Percentiles rank a stretch among this genome's conserved stretches.
These are phyloP conservation scores for Danio aesculapii DNA, from an alignment of 2,797 vertebrate species.

Conservation along the genomic window DNA sequence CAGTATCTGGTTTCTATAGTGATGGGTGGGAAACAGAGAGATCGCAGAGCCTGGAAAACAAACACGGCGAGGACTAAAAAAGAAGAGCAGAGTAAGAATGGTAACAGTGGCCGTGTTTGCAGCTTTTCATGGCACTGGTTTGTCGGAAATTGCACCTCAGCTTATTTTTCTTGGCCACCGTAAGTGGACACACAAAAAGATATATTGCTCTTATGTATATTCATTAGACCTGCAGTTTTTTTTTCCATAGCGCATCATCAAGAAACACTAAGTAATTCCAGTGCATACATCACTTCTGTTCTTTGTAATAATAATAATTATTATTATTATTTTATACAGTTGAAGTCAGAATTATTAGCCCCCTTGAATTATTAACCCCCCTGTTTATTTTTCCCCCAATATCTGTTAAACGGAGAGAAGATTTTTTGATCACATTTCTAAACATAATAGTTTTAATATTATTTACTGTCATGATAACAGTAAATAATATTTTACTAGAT, in stretches of 20 bases:
- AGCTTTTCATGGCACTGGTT: conserved; percentile 47
- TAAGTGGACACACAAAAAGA: conserved; percentile 13
- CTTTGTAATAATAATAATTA: too few species aligned
- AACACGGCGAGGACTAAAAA: conserved; percentile 64
- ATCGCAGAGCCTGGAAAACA: conserved; percentile 71
- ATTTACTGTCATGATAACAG: too few species aligned
- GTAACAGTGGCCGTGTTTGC: conserved; percentile 66
- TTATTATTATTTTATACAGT: too few species aligned
- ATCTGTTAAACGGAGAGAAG: too few species aligned
- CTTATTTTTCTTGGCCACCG: conserved; percentile 34
- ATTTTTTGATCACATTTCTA: too few species aligned
- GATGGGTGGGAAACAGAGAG: conserved; percentile 71
- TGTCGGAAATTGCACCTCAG: conserved; percentile 67
- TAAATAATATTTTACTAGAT: too few species aligned
- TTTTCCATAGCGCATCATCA: not conserved
- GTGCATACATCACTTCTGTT: not conserved
- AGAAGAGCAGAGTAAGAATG: conserved; percentile 59
- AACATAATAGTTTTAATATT: too few species aligned
- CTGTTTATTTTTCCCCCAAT: too few species aligned
- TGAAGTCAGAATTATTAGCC: too few species aligned
- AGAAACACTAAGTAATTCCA: not conserved
- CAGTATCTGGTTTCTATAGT: conserved; percentile 66
- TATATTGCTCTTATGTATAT: conserved; percentile 1
- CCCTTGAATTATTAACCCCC: too few species aligned
- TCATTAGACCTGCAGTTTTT: conserved; percentile 3